phyloP scores from a whole-genome alignment of 1,140 invertebrate genomes.

The Drosophila nikananu region DNA sequence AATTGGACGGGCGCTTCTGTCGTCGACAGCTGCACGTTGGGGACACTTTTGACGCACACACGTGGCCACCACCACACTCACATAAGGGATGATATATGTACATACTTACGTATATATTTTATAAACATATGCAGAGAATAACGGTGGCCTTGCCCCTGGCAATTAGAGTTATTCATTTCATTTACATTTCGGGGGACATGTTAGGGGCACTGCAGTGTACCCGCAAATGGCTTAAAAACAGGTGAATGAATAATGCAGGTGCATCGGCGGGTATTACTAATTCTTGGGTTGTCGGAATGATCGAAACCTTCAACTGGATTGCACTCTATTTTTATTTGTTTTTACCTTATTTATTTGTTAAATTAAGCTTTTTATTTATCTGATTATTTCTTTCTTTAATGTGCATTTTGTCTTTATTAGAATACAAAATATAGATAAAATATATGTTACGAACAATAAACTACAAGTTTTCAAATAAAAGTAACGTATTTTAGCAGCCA shows the following conservation, averaged over 20 bases:
- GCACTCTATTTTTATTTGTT: background rate
- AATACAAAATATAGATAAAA: background rate
- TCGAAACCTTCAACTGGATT: background rate
- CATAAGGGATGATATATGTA: slow-evolving; percentile 7
- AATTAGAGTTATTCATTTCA: slow-evolving; percentile 76
- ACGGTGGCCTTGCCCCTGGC: slow-evolving; percentile 62
- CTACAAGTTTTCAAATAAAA: background rate
- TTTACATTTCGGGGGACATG: slow-evolving; percentile 50
- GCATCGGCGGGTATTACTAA: background rate
- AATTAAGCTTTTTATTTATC: no score
- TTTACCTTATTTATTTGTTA: background rate
- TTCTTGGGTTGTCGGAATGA: background rate
- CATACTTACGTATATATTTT: slow-evolving; percentile 1
- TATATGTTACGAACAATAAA: background rate
- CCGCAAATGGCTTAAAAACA: slow-evolving; percentile 1
- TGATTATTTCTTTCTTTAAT: no score
- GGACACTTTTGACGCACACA: slow-evolving; percentile 63
- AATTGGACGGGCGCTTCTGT: slow-evolving; percentile 62
- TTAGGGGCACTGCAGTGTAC: slow-evolving; percentile 17
- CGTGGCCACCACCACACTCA: slow-evolving; percentile 38
- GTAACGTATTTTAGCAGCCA: background rate
- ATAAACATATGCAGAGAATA: slow-evolving; percentile 22
- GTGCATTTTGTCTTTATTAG: no score
- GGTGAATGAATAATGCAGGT: slow-evolving; percentile 5
- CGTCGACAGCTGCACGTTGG: slow-evolving; percentile 63